Percentiles rank a stretch among this genome's conserved stretches.
Conservation (phyloP, 2,113 vertebrate species). For the Thermophis baileyi region DNA sequence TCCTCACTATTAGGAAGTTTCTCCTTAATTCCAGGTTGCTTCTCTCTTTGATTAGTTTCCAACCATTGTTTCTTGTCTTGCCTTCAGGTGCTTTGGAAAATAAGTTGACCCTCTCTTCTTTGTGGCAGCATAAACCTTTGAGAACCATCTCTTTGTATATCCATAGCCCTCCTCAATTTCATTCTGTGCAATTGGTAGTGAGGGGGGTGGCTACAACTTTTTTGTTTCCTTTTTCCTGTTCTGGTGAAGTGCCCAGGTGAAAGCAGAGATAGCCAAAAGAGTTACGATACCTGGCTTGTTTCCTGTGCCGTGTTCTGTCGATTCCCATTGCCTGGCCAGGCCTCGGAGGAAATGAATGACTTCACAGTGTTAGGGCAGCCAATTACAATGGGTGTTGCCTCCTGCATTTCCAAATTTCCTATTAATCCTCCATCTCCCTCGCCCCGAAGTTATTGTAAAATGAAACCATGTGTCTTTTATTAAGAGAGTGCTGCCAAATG, state of each 20-base stretch:
- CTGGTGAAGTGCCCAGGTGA: rapidly evolving
- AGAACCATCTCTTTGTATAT: neutral
- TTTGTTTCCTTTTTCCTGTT: rapidly evolving
- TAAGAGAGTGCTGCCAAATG: neutral
- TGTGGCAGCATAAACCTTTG: neutral
- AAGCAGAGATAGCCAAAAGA: neutral
- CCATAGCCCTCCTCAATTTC: neutral
- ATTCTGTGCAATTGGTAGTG: rapidly evolving
- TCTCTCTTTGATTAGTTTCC: too few species aligned
- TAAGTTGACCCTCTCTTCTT: too few species aligned
- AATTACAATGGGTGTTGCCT: rapidly evolving
- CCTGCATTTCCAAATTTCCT: rapidly evolving
- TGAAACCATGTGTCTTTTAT: rapidly evolving
- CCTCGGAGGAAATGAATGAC: neutral
- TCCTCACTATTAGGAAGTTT: neutral
- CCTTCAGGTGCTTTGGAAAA: too few species aligned
- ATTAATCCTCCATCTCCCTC: neutral
- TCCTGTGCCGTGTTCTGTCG: constrained; percentile 21
- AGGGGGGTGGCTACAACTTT: neutral
- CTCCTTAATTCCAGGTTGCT: too few species aligned
- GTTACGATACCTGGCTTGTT: rapidly evolving
- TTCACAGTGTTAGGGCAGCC: neutral
- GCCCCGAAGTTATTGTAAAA: neutral
- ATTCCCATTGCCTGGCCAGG: neutral
- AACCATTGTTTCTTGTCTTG: too few species aligned